Percentiles rank a stretch among this genome's conserved stretches.
phyloP scores from a whole-genome alignment of 2,113 vertebrate species.

The Syngnathus typhle region DNA sequence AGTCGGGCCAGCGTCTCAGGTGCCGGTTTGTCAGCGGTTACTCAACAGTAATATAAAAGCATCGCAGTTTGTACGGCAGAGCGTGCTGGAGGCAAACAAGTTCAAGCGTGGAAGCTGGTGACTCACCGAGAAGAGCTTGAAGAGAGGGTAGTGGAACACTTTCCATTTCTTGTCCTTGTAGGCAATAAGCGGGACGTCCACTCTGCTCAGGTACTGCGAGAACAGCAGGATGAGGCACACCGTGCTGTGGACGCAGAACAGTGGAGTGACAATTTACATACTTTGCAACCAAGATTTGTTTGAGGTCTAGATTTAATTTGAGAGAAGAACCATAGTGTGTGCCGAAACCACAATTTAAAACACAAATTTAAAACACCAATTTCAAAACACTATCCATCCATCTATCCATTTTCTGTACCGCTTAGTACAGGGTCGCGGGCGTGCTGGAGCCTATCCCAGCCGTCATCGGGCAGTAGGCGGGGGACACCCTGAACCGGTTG shows the following conservation, averaged over 20 bases:
- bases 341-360: background rate
- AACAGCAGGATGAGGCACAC: conserved; percentile 73
- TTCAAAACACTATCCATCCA: too few relatives aligned
- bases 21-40: background rate
- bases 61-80: too few relatives aligned
- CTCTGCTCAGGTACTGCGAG: conserved; percentile 75
- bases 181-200: conserved; percentile 66
- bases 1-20: conserved; percentile 1
- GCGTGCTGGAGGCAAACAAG: background rate
- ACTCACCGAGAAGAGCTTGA: conserved; percentile 77
- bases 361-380: too few relatives aligned
- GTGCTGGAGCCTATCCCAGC: too few relatives aligned
- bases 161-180: conserved; percentile 74
- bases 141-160: conserved; percentile 71
- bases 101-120: background rate
- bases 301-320: background rate
- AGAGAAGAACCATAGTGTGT: background rate
- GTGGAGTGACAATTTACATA: background rate
- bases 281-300: background rate
- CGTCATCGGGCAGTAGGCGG: too few relatives aligned
- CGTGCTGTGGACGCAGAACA: conserved; percentile 55
- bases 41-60: background rate
- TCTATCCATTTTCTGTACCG: too few relatives aligned
- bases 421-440: too few relatives aligned
- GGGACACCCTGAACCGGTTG: too few relatives aligned